These are phyloP conservation scores for Synaphobranchus kaupii DNA, from an alignment of 2,797 vertebrate genomes.

Conservation along the genomic window DNA sequence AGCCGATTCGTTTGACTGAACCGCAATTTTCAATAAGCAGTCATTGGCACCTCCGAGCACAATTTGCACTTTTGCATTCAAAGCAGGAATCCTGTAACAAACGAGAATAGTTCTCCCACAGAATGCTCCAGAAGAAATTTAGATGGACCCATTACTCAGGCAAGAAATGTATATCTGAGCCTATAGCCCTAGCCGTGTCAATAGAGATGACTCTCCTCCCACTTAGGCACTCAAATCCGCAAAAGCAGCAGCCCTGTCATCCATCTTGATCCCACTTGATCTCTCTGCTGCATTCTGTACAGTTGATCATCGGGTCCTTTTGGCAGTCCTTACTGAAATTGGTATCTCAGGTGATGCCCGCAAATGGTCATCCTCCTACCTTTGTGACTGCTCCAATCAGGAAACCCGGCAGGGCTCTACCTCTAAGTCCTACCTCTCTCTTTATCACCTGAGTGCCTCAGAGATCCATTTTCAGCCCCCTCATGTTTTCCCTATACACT, in stretches of 20 bases:
- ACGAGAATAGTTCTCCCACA: background rate
- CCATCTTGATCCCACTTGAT: background rate
- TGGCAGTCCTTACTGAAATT: background rate
- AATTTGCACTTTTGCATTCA: background rate
- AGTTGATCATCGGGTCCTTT: background rate
- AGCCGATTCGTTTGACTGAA: background rate
- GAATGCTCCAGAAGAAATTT: background rate
- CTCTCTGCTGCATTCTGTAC: background rate
- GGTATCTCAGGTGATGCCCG: background rate
- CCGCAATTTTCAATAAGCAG: background rate
- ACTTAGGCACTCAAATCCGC: background rate
- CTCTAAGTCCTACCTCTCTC: background rate
- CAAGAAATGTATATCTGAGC: background rate
- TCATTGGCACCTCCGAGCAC: background rate
- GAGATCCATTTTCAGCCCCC: background rate
- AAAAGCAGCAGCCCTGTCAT: background rate
- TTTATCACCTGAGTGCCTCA: background rate
- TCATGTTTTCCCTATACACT: background rate
- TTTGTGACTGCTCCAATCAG: background rate
- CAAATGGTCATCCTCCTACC: background rate
- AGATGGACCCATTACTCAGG: background rate
- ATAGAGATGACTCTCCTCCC: background rate
- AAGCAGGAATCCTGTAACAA: background rate
- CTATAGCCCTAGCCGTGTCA: background rate
- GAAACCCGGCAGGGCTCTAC: background rate